Base-by-base conservation (phyloP, 2,888 invertebrate species). In the Lepidochrysops patricia region DNA sequence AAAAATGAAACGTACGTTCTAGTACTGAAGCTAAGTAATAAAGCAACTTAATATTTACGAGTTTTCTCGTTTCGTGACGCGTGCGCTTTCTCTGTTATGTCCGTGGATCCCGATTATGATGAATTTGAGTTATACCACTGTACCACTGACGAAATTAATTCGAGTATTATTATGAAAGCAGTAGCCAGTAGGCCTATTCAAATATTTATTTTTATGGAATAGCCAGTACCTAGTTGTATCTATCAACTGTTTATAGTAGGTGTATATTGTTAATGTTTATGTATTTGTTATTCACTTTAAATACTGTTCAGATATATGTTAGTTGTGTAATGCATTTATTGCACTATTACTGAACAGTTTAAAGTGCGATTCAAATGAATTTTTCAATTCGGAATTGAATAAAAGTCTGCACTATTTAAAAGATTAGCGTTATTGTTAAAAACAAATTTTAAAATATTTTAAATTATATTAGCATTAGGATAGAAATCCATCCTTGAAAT, bases 51-150 rank as follows among this genome's bases (percentile, higher is more conserved):
- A 71, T 70, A 69, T 70, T 72, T 67, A 73, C 68, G 70, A 71
- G 72, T 74, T 75, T 74, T 76, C 75, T 72, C 72, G 67, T 63
- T 62, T 68, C 68, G 67, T 71, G 71, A 69, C 72, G 71, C 63
- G 60, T 65, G 64, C 66, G 71, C 77, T 77, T 77, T 77, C 77
- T 72, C 76, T 72, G 58, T 61, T 59, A 61, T 57, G 56, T 58
- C 50, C 43, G 52, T 43, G 25, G 58, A 57, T 61, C 50, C 57
- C 34, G 60, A 61, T 61, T 49, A 34, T 61, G 48, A 61, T 23
- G 57, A 37, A 52, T 59, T 59, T 59, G 59, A 59, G 19, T 52
- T 32, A 58, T 25, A 23, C 9, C 19, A 43, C 12, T 43, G 19
- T 43, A 23, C 1, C 43, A 15, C 50, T 50, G 35, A 29, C 29